Evolutionary conservation across 2,113 vertebrate species (phyloP).

Genomic region (Chrysemys picta): DNA sequence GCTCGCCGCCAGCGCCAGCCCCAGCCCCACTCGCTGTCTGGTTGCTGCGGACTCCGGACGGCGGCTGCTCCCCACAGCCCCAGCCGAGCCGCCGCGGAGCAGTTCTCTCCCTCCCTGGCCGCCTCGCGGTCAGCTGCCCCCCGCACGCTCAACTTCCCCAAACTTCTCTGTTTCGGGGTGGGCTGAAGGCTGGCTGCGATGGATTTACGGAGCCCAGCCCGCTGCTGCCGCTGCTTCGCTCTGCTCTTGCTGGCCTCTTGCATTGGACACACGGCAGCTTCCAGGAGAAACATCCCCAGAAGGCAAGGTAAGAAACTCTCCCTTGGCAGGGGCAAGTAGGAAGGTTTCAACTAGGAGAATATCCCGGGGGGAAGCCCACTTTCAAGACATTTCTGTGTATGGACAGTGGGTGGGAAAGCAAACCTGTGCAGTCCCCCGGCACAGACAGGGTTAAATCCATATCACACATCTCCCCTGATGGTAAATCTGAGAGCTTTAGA

Average conservation of each 20-base stretch:
- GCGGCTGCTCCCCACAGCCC: not conserved
- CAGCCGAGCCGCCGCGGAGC: not conserved
- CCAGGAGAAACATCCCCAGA: slow-evolving; percentile 77
- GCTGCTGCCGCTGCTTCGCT: slow-evolving; percentile 52
- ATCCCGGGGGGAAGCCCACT: too few relatives aligned
- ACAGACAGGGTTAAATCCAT: not conserved
- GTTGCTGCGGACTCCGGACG: not conserved
- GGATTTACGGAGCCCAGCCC: slow-evolving; percentile 74
- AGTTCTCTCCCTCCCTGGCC: not conserved
- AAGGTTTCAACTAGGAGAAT: not conserved
- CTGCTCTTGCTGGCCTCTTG: slow-evolving; percentile 79
- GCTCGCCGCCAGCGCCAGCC: not conserved
- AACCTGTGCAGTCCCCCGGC: not conserved
- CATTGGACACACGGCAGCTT: slow-evolving; percentile 57
- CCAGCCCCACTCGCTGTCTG: not conserved
- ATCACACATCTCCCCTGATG: not conserved
- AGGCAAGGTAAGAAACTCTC: slow-evolving; percentile 83
- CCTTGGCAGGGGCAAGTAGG: not conserved
- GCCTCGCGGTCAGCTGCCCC: not conserved
- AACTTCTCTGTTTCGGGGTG: not conserved
- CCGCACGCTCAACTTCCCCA: not conserved
- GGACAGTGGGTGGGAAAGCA: too few relatives aligned
- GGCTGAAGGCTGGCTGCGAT: slow-evolving; percentile 69
- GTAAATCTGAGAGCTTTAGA: not conserved
- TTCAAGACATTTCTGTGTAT: too few relatives aligned